Evolutionary conservation across 2,113 vertebrate genomes (phyloP).

Genomic region (Heterochromis multidens): DNA sequence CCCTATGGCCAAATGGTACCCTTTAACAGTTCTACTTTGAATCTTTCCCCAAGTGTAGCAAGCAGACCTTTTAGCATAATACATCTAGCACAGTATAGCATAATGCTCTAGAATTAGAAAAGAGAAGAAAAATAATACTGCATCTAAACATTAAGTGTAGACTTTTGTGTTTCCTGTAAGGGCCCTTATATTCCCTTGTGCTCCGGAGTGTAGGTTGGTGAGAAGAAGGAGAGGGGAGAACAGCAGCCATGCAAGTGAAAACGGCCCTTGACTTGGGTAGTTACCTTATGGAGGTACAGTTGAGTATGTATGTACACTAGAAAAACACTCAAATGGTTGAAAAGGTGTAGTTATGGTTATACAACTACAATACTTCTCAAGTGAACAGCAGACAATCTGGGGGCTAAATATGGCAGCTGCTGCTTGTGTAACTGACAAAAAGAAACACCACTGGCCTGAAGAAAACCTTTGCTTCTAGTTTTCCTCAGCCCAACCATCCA

Average conservation of each 20-base stretch:
- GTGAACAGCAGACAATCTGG: slow-evolving; percentile 22
- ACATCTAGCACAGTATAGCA: not conserved
- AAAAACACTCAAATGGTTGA: not conserved
- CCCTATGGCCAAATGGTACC: not conserved
- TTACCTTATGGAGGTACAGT: not conserved
- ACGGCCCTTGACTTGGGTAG: slow-evolving; percentile 3
- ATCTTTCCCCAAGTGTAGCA: not conserved
- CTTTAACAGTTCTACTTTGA: not conserved
- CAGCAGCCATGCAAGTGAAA: not conserved
- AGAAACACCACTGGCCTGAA: not conserved
- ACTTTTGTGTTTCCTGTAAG: not conserved
- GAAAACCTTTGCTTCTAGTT: not conserved
- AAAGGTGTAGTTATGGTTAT: slow-evolving; percentile 20
- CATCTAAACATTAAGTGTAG: not conserved
- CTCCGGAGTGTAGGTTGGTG: not conserved
- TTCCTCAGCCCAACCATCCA: not conserved
- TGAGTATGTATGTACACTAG: not conserved
- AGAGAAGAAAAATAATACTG: not conserved
- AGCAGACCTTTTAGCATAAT: not conserved
- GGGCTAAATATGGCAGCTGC: slow-evolving; percentile 20
- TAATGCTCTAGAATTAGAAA: not conserved
- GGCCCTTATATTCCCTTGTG: not conserved
- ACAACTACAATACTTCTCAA: slow-evolving; percentile 22
- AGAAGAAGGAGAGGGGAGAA: not conserved
- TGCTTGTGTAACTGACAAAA: slow-evolving; percentile 38